Base-by-base conservation (phyloP, 2,113 vertebrate species). In the Campylomormyrus numenius region DNA sequence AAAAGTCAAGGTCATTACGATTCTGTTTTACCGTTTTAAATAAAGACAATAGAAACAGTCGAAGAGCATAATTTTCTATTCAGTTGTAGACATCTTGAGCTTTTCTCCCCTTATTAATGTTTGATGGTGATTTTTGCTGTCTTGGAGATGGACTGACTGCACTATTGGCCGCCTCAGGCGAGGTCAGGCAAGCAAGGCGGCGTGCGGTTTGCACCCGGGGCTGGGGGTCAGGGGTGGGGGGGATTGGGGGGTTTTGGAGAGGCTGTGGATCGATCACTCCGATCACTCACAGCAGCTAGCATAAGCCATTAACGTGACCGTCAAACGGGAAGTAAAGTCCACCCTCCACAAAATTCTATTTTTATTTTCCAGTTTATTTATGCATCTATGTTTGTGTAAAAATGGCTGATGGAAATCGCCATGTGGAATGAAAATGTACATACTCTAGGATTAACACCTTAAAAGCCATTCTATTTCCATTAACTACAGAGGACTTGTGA, bases 251-350 rank as follows among this genome's bases (percentile, higher is more conserved):
- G 95, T 94, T 49, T 39, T 89, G 90, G 93, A 90, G 94, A 94
- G 94, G 92, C 62, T 93, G 93, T 93, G 91, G 92, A 92, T 95
- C 93, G 92, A 92, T 95, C 91, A 53, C 94, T 93, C 92, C n/a
- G 91, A 92, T 84, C 93, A 91, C 92, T 93, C 94, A 93, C 94
- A 88, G 94, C 88, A 92, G 91, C 93, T 91, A 92, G 94, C 93
- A 93, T 94, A 94, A 96, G 96, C 96, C 96, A 96, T 96, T 95
- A 93, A 94, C 1, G 3, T 80, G 39, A 35, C 15, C 3, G 3
- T 13, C 62, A 70, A 31, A 70, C 62, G 3, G 56, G n/a, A 70
- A 0, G 31, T 31, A 66, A 66, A 66, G n/a, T 70, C n/a, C 62
- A 9, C 6, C 62, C 92, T 95, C 87, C 89, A 90, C 90, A 74